Base-by-base conservation (phyloP, 2,888 invertebrate species). In the Ophioninae sp. region DNA sequence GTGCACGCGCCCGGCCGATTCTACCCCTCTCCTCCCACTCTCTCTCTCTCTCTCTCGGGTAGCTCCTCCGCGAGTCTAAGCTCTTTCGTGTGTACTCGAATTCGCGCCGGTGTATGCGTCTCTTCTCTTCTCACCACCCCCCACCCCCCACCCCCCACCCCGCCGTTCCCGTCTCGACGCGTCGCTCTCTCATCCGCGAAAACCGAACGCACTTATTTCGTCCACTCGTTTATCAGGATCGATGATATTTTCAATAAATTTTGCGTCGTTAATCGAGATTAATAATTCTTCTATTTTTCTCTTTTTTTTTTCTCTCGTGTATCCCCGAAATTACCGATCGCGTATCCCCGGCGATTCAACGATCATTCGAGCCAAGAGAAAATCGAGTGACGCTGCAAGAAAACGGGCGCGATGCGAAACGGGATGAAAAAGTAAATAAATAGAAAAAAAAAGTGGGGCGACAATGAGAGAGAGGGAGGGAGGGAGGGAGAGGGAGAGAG, bases 401-500 rank as follows among this genome's bases (percentile, higher is more conserved):
- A 59, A 20, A 20, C 57, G 17, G n/a, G 7, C 59, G 59, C 23
- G 59, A 59, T 39, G 13, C 37, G 37, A 6, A 50, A 23, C 30
- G 79, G 86, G 84, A 89, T 85, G 86, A 87, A 87, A 87, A 64
- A 64, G 37, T 64, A 64, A 74, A 64, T 50, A 30, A 30, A 30
- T 44, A 61, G 23, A 61, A 59, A 59, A 61, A 61, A 61, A 77
- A 67, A 59, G 76, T 67, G 76, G 76, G 41, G 67, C 57, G 77
- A 56, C 64, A 77, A 81, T 70, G 79, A 82, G 73, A 72, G 77
- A 75, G 69, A 81, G 37, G 61, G 75, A 83, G 83, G 76, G 78
- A 41, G 81, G n/a, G n/a, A n/a, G n/a, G n/a, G n/a, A n/a, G n/a
- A 84, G 83, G 86, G 79, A 85, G 85, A 89, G 86, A 88, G 87